phyloP scores from a whole-genome alignment of 2,113 vertebrate genomes.

The Ornithorhynchus anatinus region DNA sequence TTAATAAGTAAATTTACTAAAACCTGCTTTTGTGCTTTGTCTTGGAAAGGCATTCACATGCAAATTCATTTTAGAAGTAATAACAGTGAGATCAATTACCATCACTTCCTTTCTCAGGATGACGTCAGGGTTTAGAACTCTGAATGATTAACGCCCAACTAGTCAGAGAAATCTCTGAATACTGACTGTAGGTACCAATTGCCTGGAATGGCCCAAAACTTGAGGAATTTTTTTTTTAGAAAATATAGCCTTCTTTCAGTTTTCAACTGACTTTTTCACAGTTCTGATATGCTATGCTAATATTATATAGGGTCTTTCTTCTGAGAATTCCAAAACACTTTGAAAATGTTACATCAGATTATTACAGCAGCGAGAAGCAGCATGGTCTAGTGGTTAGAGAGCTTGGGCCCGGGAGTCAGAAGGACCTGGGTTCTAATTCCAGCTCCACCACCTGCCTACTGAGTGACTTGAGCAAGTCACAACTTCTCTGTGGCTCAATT shows the following conservation, averaged over 20 bases:
- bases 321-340: neutral
- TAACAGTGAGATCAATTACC: neutral
- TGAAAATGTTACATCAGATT: neutral
- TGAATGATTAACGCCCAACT: too few species aligned
- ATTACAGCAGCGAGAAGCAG: too few species aligned
- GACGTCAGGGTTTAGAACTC: neutral
- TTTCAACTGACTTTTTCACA: neutral
- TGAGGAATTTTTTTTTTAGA: neutral
- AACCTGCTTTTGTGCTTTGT: neutral
- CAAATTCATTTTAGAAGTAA: neutral
- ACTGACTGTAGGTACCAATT: rapidly evolving
- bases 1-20: neutral
- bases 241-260: neutral
- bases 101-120: constrained; percentile 27
- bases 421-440: too few species aligned
- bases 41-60: neutral
- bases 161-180: neutral
- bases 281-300: neutral
- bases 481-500: too few species aligned
- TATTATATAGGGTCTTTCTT: neutral
- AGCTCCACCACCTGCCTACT: too few species aligned
- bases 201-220: neutral
- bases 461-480: too few species aligned
- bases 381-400: too few species aligned
- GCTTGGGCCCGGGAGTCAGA: too few species aligned